Base-by-base conservation (phyloP, 2,797 vertebrate genomes). In the Gymnothorax javanicus region DNA sequence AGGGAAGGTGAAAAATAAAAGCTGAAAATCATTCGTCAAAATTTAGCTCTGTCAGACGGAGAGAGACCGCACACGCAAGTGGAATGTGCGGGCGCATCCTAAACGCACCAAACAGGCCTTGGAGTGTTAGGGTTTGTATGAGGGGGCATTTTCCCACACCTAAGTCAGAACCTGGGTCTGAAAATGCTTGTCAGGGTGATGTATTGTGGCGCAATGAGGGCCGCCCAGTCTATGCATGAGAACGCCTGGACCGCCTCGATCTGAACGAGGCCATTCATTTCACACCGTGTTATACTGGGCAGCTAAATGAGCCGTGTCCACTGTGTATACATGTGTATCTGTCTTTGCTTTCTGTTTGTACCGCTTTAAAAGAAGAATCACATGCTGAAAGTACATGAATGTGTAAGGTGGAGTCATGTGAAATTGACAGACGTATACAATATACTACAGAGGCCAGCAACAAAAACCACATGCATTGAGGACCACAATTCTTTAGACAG, bases 181-280 rank as follows among this genome's bases (percentile, higher is more conserved):
- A 94, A 94, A 93, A 87, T 60, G 89, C 73, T 91, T 92, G 94
- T 94, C 93, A 90, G 89, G 84, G 87, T 94, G 94, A 95, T 94
- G 91, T 92, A 94, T 91, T 92, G 91, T 87, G 87, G 56, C 83
- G 88, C 87, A 75, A 87, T 59, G 84, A 84, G 87, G 86, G 85
- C 54, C 17, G 88, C 87, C 82, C 27, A 69, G 50, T 57, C 60
- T 58, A 64, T 60, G 43, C 75, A 77, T 33, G 54, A 56, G 58
- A 56, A 83, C 50, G 33, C 81, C 58, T 15, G 82, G 12, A 59
- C 67, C 62, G 43, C 79, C 50, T 7, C 50, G 17, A 3, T 56
- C 62, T 4, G 12, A 43, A 64, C 69, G 33, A 52, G 58, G 11
- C 60, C 13, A 52, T 86, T 17, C 60, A 52, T 82, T 86, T 87